Base-by-base conservation (phyloP, 2,113 vertebrate species). In the Pycnonotus jocosus region DNA sequence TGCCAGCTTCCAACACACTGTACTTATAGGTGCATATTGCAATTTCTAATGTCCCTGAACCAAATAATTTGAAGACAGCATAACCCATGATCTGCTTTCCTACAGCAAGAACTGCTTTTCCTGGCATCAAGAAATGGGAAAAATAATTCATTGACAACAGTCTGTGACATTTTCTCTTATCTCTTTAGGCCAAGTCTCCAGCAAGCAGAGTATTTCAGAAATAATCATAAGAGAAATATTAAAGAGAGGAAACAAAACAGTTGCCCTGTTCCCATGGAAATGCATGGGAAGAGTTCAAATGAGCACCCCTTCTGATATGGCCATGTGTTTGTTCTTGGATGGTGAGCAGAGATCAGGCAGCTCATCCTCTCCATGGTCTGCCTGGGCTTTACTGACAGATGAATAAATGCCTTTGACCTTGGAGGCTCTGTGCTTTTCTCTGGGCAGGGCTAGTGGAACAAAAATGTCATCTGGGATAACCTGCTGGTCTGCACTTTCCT, bases 71-170 rank as follows among this genome's bases (percentile, higher is more conserved):
- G 27, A 96, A 72, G 38, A 72, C 10, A 86, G 6, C 15, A 24
- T 48, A 73, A 78, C 20, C 31, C 51, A 60, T 56, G 47, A 64
- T 88, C 61, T 96, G 33, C 74, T 90, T 88, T 88, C 23, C 56
- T 81, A 33, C 65, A 94, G 50, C 44, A 56, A 92, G 23, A 33
- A 22, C 56, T 86, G 79, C 90, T 96, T 96, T 96, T 93, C 79
- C 94, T 97, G 94, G 95, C 94, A 95, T 81, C 76, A 51, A 86
- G 51, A 90, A 93, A 81, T 64, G 48, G 66, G 79, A 72, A 94
- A 95, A 95, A 94, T 70, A 51, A 94, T 83, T 44, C 35, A 68
- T 60, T 92, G 51, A 92, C 60, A 73, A 60, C 45, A 88, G 44
- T 27, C 44, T 83, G 28, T 81, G 90, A 93, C 62, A 94, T 91